Conservation (phyloP, 2,113 vertebrate genomes). For the Stictonetta naevosa region DNA sequence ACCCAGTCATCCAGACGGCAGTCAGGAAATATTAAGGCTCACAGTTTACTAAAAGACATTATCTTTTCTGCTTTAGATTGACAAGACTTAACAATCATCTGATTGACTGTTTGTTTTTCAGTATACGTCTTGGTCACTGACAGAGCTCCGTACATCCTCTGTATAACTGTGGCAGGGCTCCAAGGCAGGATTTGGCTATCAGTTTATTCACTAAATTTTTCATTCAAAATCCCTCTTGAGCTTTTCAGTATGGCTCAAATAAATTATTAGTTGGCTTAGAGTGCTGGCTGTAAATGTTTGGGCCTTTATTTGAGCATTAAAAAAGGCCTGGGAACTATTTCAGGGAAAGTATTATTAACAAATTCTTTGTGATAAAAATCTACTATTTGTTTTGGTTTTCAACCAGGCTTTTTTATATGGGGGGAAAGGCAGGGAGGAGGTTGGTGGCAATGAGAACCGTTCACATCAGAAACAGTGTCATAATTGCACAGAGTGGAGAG, state of each 20-base stretch:
- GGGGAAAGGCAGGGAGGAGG: neutral
- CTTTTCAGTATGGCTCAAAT: conserved; percentile 62
- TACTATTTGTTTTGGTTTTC: conserved; percentile 67
- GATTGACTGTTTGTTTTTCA: neutral
- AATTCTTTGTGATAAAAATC: conserved; percentile 61
- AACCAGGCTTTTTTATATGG: conserved; percentile 44
- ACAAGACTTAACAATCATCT: neutral
- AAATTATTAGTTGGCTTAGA: conserved; percentile 68
- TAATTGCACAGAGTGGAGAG: neutral
- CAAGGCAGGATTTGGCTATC: conserved; percentile 64
- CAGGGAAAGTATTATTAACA: conserved; percentile 64
- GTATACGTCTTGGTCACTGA: neutral
- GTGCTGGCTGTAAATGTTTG: conserved; percentile 64
- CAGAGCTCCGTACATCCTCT: conserved; percentile 11
- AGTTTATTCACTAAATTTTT: conserved; percentile 64
- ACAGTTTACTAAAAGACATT: neutral
- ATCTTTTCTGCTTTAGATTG: conserved; percentile 1
- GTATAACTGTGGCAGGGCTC: conserved; percentile 58
- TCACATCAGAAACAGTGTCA: conserved; percentile 1
- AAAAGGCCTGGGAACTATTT: conserved; percentile 68
- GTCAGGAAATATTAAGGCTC: neutral
- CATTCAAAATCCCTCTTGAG: conserved; percentile 66
- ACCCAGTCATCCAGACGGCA: neutral
- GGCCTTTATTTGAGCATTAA: conserved; percentile 55
- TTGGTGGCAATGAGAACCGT: conserved; percentile 17